These are phyloP conservation scores for Entomobrya multifasciata DNA, from an alignment of 2,888 invertebrate species.

Conservation along the genomic window DNA sequence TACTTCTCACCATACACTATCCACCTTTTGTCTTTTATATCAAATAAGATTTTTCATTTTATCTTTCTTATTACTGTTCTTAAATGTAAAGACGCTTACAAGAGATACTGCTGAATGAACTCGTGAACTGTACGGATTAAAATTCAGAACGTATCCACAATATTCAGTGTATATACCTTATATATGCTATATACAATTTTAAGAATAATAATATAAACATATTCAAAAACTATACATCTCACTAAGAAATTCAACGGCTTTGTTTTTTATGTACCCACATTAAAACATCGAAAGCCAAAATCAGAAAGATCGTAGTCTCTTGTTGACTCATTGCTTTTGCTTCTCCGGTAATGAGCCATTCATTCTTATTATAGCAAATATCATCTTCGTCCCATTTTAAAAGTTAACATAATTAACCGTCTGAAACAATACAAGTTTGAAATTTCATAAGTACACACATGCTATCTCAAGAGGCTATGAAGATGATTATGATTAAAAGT, in stretches of 20 bases:
- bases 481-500: no score
- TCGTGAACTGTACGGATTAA: not conserved
- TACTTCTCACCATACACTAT: constrained; percentile 9
- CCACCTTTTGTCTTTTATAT: constrained; percentile 13
- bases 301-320: constrained; percentile 43
- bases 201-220: no score
- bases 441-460: not conserved
- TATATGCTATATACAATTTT: no score
- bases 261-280: no score
- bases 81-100: no score
- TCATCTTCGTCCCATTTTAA: not conserved
- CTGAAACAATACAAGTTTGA: no score
- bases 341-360: constrained; percentile 60
- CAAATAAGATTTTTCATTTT: constrained; percentile 1
- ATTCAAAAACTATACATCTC: no score
- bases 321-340: constrained; percentile 44
- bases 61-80: not conserved
- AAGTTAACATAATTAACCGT: not conserved
- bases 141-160: no score
- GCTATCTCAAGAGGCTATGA: no score
- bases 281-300: constrained; percentile 19
- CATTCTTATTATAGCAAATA: constrained; percentile 35
- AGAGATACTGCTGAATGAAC: constrained; percentile 14
- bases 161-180: no score
- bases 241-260: no score